Percentiles rank a stretch among this genome's conserved stretches.
These are phyloP conservation scores for Pristis pectinata DNA, from an alignment of 2,797 vertebrate genomes.

Conservation along the genomic window DNA sequence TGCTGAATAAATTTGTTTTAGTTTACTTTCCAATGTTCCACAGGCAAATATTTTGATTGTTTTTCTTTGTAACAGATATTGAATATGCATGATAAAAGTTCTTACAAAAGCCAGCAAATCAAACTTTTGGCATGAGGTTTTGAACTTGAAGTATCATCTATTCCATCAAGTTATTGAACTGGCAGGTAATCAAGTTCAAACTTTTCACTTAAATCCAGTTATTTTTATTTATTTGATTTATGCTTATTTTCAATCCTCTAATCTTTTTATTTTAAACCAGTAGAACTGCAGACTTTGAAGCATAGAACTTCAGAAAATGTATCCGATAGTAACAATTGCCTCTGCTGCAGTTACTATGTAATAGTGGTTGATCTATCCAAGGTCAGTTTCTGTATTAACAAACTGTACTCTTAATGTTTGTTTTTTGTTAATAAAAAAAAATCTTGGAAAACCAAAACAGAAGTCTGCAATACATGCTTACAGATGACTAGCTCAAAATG, in stretches of 20 bases:
- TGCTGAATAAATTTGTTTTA: conserved; percentile 17
- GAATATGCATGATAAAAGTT: background rate
- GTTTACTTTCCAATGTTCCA: background rate
- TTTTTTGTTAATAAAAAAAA: background rate
- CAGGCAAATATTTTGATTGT: background rate
- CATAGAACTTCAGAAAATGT: background rate
- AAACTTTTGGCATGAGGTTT: background rate
- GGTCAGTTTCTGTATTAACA: background rate
- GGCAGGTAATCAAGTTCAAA: background rate
- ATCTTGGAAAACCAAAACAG: background rate
- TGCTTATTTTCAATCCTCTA: background rate
- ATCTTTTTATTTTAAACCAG: background rate
- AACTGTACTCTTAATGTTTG: background rate
- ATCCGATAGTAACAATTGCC: background rate
- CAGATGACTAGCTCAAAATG: background rate
- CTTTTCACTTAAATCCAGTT: background rate
- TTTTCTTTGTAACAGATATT: background rate
- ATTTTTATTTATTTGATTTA: background rate
- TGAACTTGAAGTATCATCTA: background rate
- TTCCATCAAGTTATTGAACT: background rate
- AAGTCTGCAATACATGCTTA: background rate
- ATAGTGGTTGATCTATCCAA: background rate
- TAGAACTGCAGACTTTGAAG: background rate
- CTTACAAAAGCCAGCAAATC: background rate
- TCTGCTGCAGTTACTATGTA: background rate